These are phyloP conservation scores for Elephantulus edwardii DNA, from an alignment of 2,113 vertebrate species.

Conservation along the genomic window DNA sequence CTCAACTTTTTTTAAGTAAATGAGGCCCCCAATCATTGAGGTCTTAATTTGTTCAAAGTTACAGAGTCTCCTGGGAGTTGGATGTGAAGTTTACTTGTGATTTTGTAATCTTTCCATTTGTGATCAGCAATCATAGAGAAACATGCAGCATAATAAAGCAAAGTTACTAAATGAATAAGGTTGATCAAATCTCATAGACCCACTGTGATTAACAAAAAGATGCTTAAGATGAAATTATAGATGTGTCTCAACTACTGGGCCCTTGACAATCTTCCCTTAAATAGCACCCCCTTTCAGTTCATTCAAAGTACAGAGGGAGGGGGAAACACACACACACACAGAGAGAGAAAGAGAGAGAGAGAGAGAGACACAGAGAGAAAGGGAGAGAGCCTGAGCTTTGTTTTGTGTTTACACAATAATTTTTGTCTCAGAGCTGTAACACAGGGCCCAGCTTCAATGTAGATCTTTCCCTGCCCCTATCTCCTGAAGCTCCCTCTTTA, in stretches of 20 bases:
- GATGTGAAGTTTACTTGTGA: background rate
- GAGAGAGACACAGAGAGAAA: background rate
- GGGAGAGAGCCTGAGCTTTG: background rate
- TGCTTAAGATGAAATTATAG: conserved; percentile 45
- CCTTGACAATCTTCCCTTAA: conserved; percentile 3
- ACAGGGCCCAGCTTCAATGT: conserved; percentile 17
- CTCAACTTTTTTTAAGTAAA: background rate
- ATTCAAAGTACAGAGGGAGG: background rate
- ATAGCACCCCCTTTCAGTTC: conserved; percentile 34
- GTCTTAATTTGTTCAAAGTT: background rate
- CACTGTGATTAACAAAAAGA: conserved; percentile 28
- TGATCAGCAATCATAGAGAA: conserved; percentile 8
- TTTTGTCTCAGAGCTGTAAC: conserved; percentile 32
- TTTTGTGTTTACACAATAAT: conserved; percentile 44
- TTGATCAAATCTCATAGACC: background rate
- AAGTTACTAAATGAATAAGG: conserved; percentile 3
- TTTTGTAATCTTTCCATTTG: background rate
- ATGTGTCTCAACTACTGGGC: conserved; percentile 30
- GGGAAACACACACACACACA: background rate
- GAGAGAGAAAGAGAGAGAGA: background rate
- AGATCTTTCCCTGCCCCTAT: background rate
- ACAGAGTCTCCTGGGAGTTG: background rate
- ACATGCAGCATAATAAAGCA: background rate
- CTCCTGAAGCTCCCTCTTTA: background rate
- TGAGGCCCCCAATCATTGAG: background rate